Evolutionary conservation across 2,113 vertebrate species (phyloP).

Genomic region (Rhinoderma darwinii): DNA sequence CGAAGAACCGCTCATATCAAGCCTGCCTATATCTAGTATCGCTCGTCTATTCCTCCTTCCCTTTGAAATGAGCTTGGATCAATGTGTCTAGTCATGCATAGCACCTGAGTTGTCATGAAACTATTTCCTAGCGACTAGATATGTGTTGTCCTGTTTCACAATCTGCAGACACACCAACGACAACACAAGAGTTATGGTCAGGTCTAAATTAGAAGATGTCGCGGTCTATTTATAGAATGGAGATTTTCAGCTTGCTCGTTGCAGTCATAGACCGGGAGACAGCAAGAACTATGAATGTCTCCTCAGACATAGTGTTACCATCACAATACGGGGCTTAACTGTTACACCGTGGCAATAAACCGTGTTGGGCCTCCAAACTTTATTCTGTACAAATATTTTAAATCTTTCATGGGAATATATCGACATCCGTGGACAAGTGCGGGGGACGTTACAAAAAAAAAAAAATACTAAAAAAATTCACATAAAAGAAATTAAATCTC

Average conservation of each 20-base stretch:
- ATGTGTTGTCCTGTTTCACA: constrained; percentile 37
- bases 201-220: constrained; percentile 53
- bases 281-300: not conserved
- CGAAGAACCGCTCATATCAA: not conserved
- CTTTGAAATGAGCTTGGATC: constrained; percentile 18
- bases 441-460: too few relatives aligned
- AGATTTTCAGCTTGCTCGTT: constrained; percentile 1
- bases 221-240: constrained; percentile 45
- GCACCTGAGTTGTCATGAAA: constrained; percentile 49
- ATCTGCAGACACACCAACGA: constrained; percentile 51
- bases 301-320: not conserved
- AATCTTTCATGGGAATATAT: too few relatives aligned
- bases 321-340: not conserved
- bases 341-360: not conserved
- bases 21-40: not conserved
- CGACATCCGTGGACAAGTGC: too few relatives aligned
- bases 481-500: too few relatives aligned
- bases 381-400: too few relatives aligned
- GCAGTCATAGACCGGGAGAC: constrained; percentile 14
- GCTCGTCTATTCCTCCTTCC: not conserved
- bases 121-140: constrained; percentile 56
- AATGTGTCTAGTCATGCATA: constrained; percentile 51
- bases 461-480: too few relatives aligned
- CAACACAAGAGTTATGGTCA: constrained; percentile 46
- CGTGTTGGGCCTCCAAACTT: too few relatives aligned